A percentile compares a stretch with the other conserved stretches of the same genome.
Conservation (phyloP, 1,140 invertebrate genomes). For the Teleogryllus occipitalis region DNA sequence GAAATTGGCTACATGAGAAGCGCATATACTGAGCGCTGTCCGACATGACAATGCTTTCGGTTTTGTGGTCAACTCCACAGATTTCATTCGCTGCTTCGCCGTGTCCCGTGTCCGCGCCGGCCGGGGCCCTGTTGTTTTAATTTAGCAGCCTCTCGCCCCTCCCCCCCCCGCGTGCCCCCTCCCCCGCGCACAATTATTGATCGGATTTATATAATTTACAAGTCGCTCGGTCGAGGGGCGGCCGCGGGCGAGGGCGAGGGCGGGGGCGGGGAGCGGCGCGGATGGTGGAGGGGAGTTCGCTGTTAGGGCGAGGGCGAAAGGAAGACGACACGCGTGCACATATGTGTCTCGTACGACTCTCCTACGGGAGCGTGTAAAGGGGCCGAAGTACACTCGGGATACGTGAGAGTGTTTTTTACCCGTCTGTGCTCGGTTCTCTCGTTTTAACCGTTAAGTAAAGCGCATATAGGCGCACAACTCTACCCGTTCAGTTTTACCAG, state of each 20-base stretch:
- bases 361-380: no score
- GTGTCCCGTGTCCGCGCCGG: no score
- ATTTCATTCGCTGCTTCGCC: background rate
- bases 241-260: no score
- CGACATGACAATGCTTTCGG: background rate
- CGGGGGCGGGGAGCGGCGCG: no score
- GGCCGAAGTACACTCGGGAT: no score
- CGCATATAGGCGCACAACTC: no score
- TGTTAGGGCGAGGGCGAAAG: background rate
- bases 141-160: background rate
- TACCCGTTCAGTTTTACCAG: no score
- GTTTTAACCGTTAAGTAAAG: no score
- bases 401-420: no score
- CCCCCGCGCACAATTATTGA: background rate
- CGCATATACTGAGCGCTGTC: background rate
- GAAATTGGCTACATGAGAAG: background rate
- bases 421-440: no score
- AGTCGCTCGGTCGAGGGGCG: background rate
- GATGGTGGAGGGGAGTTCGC: background rate
- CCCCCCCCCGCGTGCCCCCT: no score
- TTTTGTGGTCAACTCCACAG: background rate
- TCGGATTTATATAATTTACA: conserved; percentile 6
- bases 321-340: background rate
- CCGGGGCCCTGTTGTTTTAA: background rate
- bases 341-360: background rate